Evolutionary conservation across 2,888 invertebrate genomes (phyloP).

Genomic region (Nomada ferruginata): DNA sequence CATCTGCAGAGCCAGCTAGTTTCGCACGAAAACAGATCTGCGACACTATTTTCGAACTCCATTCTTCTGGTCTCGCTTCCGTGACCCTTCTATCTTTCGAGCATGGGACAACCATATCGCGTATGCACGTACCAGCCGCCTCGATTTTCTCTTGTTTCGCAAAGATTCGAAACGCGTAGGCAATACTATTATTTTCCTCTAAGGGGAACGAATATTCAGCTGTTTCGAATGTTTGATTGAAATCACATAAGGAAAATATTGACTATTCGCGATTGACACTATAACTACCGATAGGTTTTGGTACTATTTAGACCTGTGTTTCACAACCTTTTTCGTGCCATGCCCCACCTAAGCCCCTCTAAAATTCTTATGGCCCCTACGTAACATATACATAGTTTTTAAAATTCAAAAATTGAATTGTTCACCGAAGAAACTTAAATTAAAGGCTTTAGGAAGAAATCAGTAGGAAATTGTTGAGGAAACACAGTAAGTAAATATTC

Average conservation of each 20-base stretch:
- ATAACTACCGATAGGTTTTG: no score
- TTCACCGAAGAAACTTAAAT: no score
- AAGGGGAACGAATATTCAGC: neutral
- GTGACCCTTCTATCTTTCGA: conserved; percentile 48
- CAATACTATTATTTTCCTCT: conserved; percentile 12
- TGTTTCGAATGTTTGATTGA: neutral
- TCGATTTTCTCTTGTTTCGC: neutral
- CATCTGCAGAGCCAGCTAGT: conserved; percentile 71
- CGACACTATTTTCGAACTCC: conserved; percentile 61
- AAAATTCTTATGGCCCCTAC: no score
- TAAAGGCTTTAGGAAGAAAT: no score
- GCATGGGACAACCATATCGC: conserved; percentile 41
- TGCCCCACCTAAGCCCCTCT: no score
- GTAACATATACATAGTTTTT: no score
- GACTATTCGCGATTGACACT: no score
- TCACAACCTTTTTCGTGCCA: no score
- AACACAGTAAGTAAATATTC: no score
- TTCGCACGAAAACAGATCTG: conserved; percentile 69
- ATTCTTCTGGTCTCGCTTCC: conserved; percentile 56
- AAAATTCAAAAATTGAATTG: no score
- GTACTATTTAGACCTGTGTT: no score
- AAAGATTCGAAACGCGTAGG: conserved; percentile 45
- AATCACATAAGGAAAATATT: neutral
- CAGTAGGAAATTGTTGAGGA: no score
- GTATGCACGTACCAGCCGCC: conserved; percentile 26